A percentile compares a stretch with the other conserved stretches of the same genome.
These are phyloP conservation scores for Hirudinaria manillensis DNA, from an alignment of 2,888 invertebrate genomes.

Conservation along the genomic window DNA sequence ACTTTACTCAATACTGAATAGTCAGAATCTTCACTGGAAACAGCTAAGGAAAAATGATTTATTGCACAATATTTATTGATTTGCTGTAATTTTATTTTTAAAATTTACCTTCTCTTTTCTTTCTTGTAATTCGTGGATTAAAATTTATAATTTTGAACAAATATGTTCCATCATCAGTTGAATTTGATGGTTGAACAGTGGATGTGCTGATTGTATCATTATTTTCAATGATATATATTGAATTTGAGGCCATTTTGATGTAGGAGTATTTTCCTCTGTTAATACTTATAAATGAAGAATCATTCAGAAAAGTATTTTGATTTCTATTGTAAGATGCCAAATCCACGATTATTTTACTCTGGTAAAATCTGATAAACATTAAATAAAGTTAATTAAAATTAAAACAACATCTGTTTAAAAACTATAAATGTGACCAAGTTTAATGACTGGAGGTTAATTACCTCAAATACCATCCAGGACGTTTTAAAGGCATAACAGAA, in stretches of 20 bases:
- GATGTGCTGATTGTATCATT: background rate
- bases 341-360: conserved; percentile 1
- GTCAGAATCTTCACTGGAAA: background rate
- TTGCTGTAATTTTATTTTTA: background rate
- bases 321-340: background rate
- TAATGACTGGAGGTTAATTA: background rate
- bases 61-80: background rate
- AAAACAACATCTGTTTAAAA: too few species aligned
- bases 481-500: conserved; percentile 26
- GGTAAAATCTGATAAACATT: too few species aligned
- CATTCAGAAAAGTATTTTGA: background rate
- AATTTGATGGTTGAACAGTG: background rate
- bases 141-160: background rate
- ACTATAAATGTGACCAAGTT: too few species aligned
- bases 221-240: background rate
- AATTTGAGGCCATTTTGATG: background rate
- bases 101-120: background rate
- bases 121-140: background rate
- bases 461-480: conserved; percentile 31
- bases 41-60: background rate
- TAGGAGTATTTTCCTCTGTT: background rate
- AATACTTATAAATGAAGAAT: conserved; percentile 6
- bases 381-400: too few species aligned
- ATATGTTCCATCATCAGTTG: background rate
- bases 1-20: background rate